Conservation (phyloP, 1,140 invertebrate genomes). For the Brachionus angularis region DNA sequence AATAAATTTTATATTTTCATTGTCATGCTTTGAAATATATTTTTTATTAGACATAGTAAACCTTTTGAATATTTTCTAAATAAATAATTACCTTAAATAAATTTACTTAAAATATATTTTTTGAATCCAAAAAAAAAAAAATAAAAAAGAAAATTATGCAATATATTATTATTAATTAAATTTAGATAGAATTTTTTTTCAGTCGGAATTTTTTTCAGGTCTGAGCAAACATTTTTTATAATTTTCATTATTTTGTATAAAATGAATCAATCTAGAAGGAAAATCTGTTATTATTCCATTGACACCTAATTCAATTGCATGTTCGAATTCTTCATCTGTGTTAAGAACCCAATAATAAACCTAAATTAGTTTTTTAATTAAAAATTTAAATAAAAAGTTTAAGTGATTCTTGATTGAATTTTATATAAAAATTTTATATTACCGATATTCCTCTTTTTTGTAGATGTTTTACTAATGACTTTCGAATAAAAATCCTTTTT, state of each 20-base stretch:
- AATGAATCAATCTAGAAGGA: conserved; percentile 33
- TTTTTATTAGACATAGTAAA: too few species aligned
- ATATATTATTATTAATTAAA: too few species aligned
- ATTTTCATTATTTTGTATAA: neutral
- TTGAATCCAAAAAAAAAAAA: too few species aligned
- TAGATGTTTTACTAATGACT: conserved; percentile 31
- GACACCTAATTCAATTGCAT: conserved; percentile 29
- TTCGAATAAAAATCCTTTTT: conserved; percentile 27
- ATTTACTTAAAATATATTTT: too few species aligned
- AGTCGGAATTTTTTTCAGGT: conserved; percentile 11
- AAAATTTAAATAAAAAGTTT: neutral
- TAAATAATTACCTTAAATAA: too few species aligned
- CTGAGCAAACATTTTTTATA: neutral
- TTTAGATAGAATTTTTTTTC: too few species aligned
- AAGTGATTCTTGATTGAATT: neutral
- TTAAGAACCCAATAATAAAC: conserved; percentile 40
- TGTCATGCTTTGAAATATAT: too few species aligned
- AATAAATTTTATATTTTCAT: too few species aligned
- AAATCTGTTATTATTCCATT: conserved; percentile 42
- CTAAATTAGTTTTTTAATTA: too few species aligned
- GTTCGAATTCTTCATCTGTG: conserved; percentile 32
- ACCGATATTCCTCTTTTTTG: conserved; percentile 34
- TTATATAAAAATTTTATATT: neutral
- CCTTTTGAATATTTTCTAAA: too few species aligned
- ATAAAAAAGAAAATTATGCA: too few species aligned